phyloP scores from a whole-genome alignment of 2,797 vertebrate genomes.

The Parauchenoglanis ngamensis region DNA sequence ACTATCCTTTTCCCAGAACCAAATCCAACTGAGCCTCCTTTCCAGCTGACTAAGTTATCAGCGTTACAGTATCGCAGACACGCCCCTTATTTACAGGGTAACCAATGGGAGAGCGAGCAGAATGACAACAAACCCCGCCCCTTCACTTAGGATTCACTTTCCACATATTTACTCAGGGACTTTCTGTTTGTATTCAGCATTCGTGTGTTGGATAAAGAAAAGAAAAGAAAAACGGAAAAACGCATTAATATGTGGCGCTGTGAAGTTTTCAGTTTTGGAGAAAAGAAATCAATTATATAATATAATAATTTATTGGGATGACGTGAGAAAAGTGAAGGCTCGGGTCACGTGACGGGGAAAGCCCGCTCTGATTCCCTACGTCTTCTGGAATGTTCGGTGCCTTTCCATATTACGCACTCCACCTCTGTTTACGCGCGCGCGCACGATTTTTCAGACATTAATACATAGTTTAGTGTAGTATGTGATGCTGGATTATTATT shows the following conservation, averaged over 20 bases:
- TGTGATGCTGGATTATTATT: too few relatives aligned
- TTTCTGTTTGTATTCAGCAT: background rate
- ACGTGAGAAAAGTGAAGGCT: background rate
- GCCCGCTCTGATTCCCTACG: background rate
- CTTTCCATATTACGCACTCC: background rate
- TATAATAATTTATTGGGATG: background rate
- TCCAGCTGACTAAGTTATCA: background rate
- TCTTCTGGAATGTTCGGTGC: background rate
- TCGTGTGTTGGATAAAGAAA: too few relatives aligned
- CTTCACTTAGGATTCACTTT: background rate
- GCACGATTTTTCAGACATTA: background rate
- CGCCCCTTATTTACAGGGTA: background rate
- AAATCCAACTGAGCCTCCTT: background rate
- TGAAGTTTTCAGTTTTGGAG: background rate
- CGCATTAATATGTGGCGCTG: background rate
- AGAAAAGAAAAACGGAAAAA: background rate
- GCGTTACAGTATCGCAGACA: background rate
- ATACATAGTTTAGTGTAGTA: background rate
- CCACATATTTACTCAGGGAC: background rate
- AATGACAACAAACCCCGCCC: background rate
- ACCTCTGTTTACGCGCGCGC: too few relatives aligned
- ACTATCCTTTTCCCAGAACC: background rate
- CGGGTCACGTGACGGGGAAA: background rate
- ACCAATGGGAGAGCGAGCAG: background rate
- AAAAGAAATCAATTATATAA: background rate